phyloP scores from a whole-genome alignment of 2,888 invertebrate genomes.

The Cheilosia vernalis region DNA sequence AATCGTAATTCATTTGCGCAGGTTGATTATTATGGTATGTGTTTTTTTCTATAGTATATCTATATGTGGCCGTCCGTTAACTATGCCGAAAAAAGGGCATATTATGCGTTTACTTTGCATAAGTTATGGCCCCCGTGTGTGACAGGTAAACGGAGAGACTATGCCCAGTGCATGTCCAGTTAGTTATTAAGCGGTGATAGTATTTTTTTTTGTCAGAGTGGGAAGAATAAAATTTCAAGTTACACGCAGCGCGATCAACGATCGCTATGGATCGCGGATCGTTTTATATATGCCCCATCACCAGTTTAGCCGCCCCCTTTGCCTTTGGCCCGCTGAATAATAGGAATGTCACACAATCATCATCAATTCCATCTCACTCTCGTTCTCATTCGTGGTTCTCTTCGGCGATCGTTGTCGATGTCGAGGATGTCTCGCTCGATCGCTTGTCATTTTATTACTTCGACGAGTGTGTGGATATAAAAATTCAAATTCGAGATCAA shows the following conservation, averaged over 20 bases:
- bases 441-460: conserved; percentile 70
- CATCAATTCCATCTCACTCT: conserved; percentile 68
- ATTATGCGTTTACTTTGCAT: conserved; percentile 61
- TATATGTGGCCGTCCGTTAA: conserved; percentile 46
- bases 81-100: conserved; percentile 42
- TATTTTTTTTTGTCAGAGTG: conserved; percentile 30
- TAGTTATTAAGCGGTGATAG: conserved; percentile 47
- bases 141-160: conserved; percentile 19
- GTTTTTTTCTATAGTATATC: not conserved
- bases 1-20: conserved; percentile 54
- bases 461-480: conserved; percentile 53
- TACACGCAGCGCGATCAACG: conserved; percentile 36
- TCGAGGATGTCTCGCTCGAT: conserved; percentile 52
- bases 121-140: conserved; percentile 24
- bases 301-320: not conserved
- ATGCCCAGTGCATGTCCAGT: conserved; percentile 53
- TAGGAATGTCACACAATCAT: conserved; percentile 71
- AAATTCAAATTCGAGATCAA: conserved; percentile 53
- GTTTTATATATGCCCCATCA: not conserved
- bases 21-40: conserved; percentile 58
- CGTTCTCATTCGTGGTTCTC: conserved; percentile 46
- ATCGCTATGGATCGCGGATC: conserved; percentile 17
- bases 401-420: not conserved
- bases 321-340: conserved; percentile 46
- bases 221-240: conserved; percentile 6